Percentiles rank a stretch among this genome's conserved stretches.
Conservation (phyloP, 37 sponge, comb jelly and placozoan genomes). For the Eunapius fragilis region DNA sequence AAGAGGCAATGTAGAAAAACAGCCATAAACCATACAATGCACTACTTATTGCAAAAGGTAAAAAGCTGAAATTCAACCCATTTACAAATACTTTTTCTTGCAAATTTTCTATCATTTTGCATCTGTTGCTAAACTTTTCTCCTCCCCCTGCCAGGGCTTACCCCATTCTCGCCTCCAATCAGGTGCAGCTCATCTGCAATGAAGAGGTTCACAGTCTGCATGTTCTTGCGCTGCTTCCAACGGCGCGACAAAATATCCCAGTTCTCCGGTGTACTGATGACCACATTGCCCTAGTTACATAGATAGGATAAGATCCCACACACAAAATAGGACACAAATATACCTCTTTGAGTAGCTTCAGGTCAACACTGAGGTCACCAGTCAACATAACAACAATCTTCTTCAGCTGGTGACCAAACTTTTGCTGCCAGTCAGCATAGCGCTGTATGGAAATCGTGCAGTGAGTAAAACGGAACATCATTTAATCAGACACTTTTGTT, state of each 20-base stretch:
- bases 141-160: slow-evolving; percentile 6
- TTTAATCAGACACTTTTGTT: not conserved
- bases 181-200: slow-evolving; percentile 95
- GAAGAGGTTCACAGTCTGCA: slow-evolving; percentile 94
- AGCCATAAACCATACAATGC: not conserved
- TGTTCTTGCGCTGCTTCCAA: slow-evolving; percentile 99
- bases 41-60: not conserved
- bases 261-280: slow-evolving; percentile 94
- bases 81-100: too few relatives aligned
- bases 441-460: slow-evolving; percentile 31
- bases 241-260: slow-evolving; percentile 97
- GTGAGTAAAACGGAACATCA: not conserved
- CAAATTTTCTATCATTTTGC: too few relatives aligned
- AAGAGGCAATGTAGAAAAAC: not conserved
- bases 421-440: slow-evolving; percentile 86
- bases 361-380: slow-evolving; percentile 95
- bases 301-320: too few relatives aligned
- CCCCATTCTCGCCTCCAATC: slow-evolving; percentile 95
- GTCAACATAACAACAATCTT: slow-evolving; percentile 91
- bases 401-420: slow-evolving; percentile 84
- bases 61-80: too few relatives aligned
- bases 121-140: not conserved
- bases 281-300: slow-evolving; percentile 84
- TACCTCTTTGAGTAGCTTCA: slow-evolving; percentile 87
- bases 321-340: not conserved